A percentile compares a stretch with the other conserved stretches of the same genome.
Evolutionary conservation across 2,888 invertebrate species (phyloP).

Genomic region (Apoderus coryli): DNA sequence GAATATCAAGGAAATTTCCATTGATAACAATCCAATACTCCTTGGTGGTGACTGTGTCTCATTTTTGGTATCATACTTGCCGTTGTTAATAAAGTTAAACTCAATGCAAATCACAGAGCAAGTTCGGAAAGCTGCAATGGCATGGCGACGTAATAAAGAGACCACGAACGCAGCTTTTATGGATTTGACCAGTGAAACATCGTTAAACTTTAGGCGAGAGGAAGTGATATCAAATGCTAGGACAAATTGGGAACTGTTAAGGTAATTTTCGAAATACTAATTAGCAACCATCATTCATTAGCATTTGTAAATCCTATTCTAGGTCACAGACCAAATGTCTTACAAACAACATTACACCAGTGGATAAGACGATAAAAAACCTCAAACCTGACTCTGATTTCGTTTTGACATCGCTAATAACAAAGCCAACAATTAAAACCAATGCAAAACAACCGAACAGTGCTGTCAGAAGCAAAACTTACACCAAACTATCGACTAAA

Average conservation of each 20-base stretch:
- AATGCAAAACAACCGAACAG: constrained; percentile 3
- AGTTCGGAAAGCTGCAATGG: constrained; percentile 60
- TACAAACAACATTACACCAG: constrained; percentile 26
- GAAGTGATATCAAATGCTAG: constrained; percentile 74
- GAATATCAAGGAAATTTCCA: constrained; percentile 66
- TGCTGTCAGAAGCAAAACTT: constrained; percentile 20
- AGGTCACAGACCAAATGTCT: constrained; percentile 50
- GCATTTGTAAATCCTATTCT: constrained; percentile 6
- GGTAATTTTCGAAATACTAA: constrained; percentile 44
- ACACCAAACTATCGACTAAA: constrained; percentile 18
- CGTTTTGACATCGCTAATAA: constrained; percentile 29
- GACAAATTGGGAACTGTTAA: constrained; percentile 72
- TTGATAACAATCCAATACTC: constrained; percentile 76
- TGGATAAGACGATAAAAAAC: constrained; percentile 24
- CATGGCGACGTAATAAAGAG: constrained; percentile 68
- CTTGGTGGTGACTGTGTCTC: constrained; percentile 69
- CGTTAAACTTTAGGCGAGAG: constrained; percentile 50
- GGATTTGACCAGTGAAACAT: constrained; percentile 44
- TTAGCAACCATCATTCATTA: not conserved
- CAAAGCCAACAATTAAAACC: constrained; percentile 19
- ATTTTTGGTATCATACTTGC: constrained; percentile 66
- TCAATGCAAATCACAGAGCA: constrained; percentile 69
- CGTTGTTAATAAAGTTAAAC: constrained; percentile 56
- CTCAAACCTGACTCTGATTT: constrained; percentile 31
- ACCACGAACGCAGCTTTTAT: constrained; percentile 51